Conservation (phyloP, 2,797 vertebrate species). For the Pseudopleuronectes americanus region DNA sequence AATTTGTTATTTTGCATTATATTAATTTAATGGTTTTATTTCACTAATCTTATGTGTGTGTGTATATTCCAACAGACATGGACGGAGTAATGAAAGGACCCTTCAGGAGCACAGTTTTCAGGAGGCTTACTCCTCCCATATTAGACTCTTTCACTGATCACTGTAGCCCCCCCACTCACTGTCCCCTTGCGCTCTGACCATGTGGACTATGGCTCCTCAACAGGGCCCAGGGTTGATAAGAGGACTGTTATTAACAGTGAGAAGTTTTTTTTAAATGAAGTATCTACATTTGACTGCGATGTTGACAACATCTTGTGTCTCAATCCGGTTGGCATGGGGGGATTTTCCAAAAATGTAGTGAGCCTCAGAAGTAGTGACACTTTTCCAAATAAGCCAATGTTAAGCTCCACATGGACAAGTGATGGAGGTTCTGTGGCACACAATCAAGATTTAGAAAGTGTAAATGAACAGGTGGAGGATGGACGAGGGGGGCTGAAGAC, state of each 20-base stretch:
- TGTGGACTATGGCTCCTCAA: neutral
- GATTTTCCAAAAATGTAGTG: neutral
- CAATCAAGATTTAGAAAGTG: neutral
- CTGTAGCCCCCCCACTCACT: neutral
- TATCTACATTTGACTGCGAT: conserved; percentile 52
- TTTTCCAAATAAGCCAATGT: neutral
- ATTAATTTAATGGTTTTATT: too few relatives aligned
- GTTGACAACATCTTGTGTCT: conserved; percentile 66
- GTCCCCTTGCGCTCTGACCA: neutral
- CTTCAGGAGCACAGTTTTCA: neutral
- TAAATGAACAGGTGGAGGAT: too few relatives aligned
- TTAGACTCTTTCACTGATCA: neutral
- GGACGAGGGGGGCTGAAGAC: neutral
- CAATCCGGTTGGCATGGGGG: conserved; percentile 22
- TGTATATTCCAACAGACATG: neutral
- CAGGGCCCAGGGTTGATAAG: neutral
- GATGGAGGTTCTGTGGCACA: neutral
- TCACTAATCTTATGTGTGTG: neutral
- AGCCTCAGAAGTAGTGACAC: neutral
- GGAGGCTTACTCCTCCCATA: neutral
- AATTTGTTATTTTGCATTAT: too few relatives aligned
- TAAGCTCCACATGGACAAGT: neutral
- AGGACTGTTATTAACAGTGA: neutral
- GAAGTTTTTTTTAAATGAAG: neutral
- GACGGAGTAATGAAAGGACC: neutral